Conservation (phyloP, 2,888 invertebrate genomes). For the Stramonita haemastoma region DNA sequence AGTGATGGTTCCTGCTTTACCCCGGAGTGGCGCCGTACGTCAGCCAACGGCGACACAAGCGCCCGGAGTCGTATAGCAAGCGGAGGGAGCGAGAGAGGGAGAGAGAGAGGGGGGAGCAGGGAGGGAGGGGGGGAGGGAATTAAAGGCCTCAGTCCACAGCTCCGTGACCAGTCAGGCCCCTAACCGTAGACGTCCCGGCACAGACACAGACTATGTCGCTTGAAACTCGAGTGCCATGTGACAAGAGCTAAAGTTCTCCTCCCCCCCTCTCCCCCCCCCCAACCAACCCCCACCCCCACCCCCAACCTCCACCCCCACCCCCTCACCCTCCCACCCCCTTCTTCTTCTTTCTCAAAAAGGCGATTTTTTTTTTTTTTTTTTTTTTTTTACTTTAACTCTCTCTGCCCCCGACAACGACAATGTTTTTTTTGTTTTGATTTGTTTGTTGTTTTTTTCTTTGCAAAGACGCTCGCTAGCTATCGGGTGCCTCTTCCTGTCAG, state of each 20-base stretch:
- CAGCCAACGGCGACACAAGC: neutral
- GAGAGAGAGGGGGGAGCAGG: neutral
- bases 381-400: too few species aligned
- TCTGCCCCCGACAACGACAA: too few species aligned
- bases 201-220: neutral
- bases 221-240: constrained; percentile 8
- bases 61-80: neutral
- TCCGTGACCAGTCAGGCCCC: neutral
- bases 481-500: too few species aligned
- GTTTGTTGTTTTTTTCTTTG: too few species aligned
- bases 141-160: neutral
- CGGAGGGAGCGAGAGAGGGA: constrained; percentile 21
- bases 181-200: neutral
- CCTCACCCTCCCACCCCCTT: too few species aligned
- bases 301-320: too few species aligned
- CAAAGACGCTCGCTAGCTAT: too few species aligned
- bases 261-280: too few species aligned
- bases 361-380: too few species aligned
- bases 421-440: too few species aligned
- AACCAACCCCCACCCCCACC: too few species aligned
- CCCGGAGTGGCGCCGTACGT: neutral
- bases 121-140: neutral
- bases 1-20: neutral
- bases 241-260: neutral
- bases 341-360: too few species aligned